A percentile compares a stretch with the other conserved stretches of the same genome.
phyloP scores from a whole-genome alignment of 35 echinoderm and acorn worm species.

The Stichopus chloronotus region DNA sequence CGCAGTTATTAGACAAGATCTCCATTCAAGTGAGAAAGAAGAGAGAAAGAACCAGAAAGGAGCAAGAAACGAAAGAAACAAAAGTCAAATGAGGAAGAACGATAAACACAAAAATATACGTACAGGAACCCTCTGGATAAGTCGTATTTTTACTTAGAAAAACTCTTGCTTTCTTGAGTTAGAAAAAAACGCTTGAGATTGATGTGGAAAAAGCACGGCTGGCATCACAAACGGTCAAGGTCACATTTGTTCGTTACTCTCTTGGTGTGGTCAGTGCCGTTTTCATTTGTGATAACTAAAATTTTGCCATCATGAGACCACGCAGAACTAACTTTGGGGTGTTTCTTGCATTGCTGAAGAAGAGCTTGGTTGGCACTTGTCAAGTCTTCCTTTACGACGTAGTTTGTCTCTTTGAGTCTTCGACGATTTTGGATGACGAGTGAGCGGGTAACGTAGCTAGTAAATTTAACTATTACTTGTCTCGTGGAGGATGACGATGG shows the following conservation, averaged over 20 bases:
- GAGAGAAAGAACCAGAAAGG: neutral
- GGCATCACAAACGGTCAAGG: neutral
- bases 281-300: no score
- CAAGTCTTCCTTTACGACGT: neutral
- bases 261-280: no score
- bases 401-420: neutral
- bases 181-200: no score
- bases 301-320: no score
- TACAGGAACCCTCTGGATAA: neutral
- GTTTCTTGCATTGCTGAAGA: no score
- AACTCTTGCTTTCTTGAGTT: neutral
- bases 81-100: neutral
- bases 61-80: neutral
- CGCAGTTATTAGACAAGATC: conserved; percentile 3
- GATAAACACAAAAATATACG: no score
- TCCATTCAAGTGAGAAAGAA: neutral
- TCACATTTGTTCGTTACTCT: neutral
- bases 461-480: no score
- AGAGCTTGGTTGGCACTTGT: no score
- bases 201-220: neutral
- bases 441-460: neutral
- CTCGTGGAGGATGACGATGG: neutral
- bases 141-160: neutral
- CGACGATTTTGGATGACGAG: neutral
- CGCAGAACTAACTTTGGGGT: no score